A percentile compares a stretch with the other conserved stretches of the same genome.
Conservation (phyloP, 2,797 vertebrate genomes). For the Sebastes wilsoni region DNA sequence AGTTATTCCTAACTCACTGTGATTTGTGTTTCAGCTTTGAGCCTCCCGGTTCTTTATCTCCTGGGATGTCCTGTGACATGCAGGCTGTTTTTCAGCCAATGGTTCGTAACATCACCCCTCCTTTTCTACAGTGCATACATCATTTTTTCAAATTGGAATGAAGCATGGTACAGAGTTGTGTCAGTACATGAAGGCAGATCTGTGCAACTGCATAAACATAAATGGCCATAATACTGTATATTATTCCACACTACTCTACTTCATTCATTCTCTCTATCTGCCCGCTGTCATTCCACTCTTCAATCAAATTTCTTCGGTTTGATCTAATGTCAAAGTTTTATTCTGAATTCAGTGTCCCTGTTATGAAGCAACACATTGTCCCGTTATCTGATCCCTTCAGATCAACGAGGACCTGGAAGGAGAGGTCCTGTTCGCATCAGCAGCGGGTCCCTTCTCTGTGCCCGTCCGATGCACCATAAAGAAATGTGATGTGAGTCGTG, state of each 20-base stretch:
- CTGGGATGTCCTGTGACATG: conserved; percentile 91
- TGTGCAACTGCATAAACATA: neutral
- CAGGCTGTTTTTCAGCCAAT: conserved; percentile 87
- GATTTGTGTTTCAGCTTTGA: conserved; percentile 83
- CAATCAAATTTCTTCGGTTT: neutral
- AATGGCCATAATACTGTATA: neutral
- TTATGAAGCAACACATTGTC: neutral
- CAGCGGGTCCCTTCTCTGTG: conserved; percentile 86
- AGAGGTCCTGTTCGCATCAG: conserved; percentile 85
- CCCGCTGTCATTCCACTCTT: neutral
- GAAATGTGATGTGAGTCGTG: conserved; percentile 86
- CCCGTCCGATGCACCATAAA: conserved; percentile 89
- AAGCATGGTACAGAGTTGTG: neutral
- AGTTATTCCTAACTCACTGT: neutral
- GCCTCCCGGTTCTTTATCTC: conserved; percentile 85
- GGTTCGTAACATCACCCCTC: conserved; percentile 77
- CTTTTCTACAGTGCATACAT: neutral
- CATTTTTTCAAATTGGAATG: neutral
- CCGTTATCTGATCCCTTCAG: conserved; percentile 70
- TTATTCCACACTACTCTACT: neutral
- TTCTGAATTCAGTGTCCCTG: neutral
- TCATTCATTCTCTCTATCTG: neutral
- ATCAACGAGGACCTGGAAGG: conserved; percentile 89
- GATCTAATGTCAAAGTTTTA: neutral
- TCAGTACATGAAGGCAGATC: neutral